phyloP scores from a whole-genome alignment of 2,113 vertebrate species.

The Grammomys dolichurus region DNA sequence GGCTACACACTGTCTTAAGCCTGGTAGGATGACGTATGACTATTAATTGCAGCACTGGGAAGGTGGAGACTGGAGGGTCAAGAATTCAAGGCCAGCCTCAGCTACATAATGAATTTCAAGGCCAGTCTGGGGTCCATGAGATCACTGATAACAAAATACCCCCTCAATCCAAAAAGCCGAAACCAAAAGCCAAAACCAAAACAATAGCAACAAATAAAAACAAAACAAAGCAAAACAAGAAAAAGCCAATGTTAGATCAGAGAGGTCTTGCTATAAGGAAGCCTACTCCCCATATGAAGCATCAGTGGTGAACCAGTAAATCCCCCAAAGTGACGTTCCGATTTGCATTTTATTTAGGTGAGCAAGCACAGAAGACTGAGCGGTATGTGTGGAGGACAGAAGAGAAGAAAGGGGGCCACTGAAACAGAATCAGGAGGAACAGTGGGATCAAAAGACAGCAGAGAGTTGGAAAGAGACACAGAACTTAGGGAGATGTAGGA shows the following conservation, averaged over 20 bases:
- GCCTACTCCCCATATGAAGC: not conserved
- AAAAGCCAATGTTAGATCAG: not conserved
- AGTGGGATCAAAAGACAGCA: not conserved
- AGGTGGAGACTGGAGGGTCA: not conserved
- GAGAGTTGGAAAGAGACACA: not conserved
- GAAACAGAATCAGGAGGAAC: not conserved
- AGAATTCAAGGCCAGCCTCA: not conserved
- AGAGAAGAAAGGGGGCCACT: not conserved
- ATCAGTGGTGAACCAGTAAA: not conserved
- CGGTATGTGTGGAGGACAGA: not conserved
- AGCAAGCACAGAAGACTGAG: not conserved
- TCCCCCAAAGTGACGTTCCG: not conserved
- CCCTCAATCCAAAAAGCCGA: not conserved
- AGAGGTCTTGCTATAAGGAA: not conserved
- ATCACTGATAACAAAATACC: not conserved
- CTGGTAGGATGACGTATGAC: not conserved
- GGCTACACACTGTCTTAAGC: not conserved
- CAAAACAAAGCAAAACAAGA: not conserved
- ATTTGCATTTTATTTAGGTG: not conserved
- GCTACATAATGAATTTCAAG: not conserved
- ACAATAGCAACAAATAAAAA: not conserved
- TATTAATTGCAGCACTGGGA: not conserved
- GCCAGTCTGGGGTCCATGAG: not conserved
- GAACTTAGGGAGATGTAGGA: not conserved
- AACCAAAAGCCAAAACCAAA: not conserved